Evolutionary conservation across 1,140 invertebrate genomes (phyloP), one percentile per base, ranked within the genome.

Genomic region (Archivesica marissinica): DNA sequence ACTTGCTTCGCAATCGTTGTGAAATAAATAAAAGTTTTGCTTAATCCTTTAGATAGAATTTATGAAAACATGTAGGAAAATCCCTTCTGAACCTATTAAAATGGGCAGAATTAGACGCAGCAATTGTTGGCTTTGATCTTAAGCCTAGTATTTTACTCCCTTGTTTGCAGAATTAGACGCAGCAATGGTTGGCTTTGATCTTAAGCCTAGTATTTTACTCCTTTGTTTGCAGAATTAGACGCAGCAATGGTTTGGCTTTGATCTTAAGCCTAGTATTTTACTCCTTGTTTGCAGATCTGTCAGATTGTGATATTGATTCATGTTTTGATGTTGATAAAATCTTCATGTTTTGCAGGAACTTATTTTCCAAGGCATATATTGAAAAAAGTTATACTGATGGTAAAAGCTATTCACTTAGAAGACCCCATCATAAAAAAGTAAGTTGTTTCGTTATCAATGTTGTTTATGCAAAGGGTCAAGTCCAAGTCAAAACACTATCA

Each of bases 351-450:
- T 86, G 28, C 76, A 86, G 77, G 59, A 47, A 86, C 70, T 59
- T 88, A 38, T 82, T 86, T 59, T 41, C 84, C 30, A 82, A 70
- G 25, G 38, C 61, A 56, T 87, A 85, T 85, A 38, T 84, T 25
- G 75, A 81, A 68, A 86, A 86, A 47, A 77, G 25, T 47, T 52
- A 23, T 64, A 64, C 23, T 68, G 28, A 74, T 66, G n/a, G 17
- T 54, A 52, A 79, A 23, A 64, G 44, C 28, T 81, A 86, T 50
- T 72, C 35, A 33, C 28, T 82, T 76, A 72, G 72, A 47, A 68
- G 39, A 28, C 56, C 78, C 66, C 44, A 50, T 30, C 66, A 33
- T 75, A 82, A 74, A 56, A 41, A 83, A 66, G 70, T 82, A 25
- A 30, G 56, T 50, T 38, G 13, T 23, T 17, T 20, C 20, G 9